These are phyloP conservation scores for Lysiphlebus fabarum DNA, from an alignment of 1,140 invertebrate genomes.

Conservation along the genomic window DNA sequence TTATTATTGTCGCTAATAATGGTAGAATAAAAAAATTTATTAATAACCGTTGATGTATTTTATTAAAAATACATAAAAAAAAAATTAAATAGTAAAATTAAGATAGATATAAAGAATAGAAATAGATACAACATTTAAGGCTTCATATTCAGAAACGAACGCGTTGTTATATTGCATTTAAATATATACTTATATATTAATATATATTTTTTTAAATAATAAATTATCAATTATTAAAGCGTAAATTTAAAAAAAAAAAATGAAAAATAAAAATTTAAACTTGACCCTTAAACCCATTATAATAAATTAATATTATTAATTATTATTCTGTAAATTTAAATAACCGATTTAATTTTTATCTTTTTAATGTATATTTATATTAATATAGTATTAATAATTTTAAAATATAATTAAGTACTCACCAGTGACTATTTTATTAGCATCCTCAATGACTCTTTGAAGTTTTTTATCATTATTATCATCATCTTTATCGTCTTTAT, in stretches of 20 bases:
- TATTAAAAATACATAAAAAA: too few species aligned
- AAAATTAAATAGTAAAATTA: too few species aligned
- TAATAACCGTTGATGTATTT: too few species aligned
- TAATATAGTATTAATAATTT: too few species aligned
- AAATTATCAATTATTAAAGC: not conserved
- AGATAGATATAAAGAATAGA: too few species aligned
- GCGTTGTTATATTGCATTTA: slow-evolving; percentile 26
- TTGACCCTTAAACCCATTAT: slow-evolving; percentile 50
- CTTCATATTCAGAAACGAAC: not conserved
- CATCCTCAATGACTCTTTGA: slow-evolving; percentile 48
- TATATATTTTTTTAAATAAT: not conserved
- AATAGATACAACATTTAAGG: too few species aligned
- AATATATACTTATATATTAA: not conserved
- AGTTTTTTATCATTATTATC: slow-evolving; percentile 50
- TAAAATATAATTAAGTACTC: slow-evolving; percentile 36
- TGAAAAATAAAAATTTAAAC: slow-evolving; percentile 32
- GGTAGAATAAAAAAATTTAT: too few species aligned
- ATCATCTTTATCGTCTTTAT: slow-evolving; percentile 36
- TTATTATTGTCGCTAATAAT: too few species aligned
- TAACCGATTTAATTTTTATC: not conserved
- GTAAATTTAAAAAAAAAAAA: slow-evolving; percentile 4
- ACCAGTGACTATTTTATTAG: slow-evolving; percentile 52
- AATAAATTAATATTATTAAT: too few species aligned
- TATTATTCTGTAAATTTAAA: not conserved
- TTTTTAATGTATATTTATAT: slow-evolving; percentile 7